Base-by-base conservation (phyloP, 2,888 invertebrate species). In the Xestia xanthographa region DNA sequence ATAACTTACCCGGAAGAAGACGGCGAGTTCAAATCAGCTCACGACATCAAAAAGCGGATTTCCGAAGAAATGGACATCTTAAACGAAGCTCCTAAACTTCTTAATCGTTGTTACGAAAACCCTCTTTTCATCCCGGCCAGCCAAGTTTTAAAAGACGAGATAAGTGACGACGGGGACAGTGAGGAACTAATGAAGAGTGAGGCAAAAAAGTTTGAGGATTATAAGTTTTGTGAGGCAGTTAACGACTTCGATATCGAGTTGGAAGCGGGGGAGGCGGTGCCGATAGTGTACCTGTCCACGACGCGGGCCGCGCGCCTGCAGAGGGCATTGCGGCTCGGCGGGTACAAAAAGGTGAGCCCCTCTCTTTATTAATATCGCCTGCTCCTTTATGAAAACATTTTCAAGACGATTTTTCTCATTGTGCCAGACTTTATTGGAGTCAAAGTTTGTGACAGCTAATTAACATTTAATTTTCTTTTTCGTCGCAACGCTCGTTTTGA, bases 261-360 rank as follows among this genome's bases (percentile, higher is more conserved):
- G 91, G 95, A 95, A 87, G 89, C 91, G 71, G 94, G 91, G 48
- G 95, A 95, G 85, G 95, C 94, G 77, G 94, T 94, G 79, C 96
- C 95, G 70, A 95, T 95, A 90, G 95, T 97, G 85, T 95, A 96
- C 91, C 95, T 97, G 88, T 95, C 97, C 72, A 95, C 95, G 34
- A 94, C 95, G 86, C 95, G 97, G 72, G 97, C 97, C 63, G 97
- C 97, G 65, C 93, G 93, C 75, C 92, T 97, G 88, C 96, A 97
- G 91, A 94, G 97, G 85, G 95, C 97, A n/a, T 92, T 97, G 65
- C 95, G 96, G 84, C 97, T 97, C 90, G 97, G 96, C 60, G 97
- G 97, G 85, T 96, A 96, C 86, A 97, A 97, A 96, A 96, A 97
- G 96, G 97, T 97, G 91, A 91, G 88, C 67, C 77, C 69, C 66